Percentiles rank a stretch among this genome's conserved stretches.
phyloP scores from a whole-genome alignment of 2,888 invertebrate species.

The Megaustenia siamemsis region DNA sequence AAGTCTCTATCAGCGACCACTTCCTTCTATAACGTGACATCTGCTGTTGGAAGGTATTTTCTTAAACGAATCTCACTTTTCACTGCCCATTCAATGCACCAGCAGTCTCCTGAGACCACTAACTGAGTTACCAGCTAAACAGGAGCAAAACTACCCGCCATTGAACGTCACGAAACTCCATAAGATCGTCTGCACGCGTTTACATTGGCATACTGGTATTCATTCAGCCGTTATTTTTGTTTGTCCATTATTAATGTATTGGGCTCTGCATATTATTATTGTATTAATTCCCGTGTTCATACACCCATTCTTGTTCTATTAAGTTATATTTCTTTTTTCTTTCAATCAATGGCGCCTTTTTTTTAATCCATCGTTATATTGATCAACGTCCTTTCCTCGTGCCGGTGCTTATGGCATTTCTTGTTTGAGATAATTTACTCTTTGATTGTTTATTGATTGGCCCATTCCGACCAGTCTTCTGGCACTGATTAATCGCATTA shows the following conservation, averaged over 20 bases:
- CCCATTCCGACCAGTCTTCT: not conserved
- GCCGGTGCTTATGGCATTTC: not conserved
- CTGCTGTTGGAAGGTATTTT: no score
- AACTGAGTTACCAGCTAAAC: no score
- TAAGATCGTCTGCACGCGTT: no score
- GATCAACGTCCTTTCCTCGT: not conserved
- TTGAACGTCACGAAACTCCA: no score
- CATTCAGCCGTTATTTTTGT: not conserved
- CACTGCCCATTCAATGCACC: no score
- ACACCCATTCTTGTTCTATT: not conserved
- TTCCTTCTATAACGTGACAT: no score
- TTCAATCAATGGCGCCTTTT: not conserved
- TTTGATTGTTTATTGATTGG: not conserved
- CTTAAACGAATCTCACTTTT: no score
- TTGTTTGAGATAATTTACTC: not conserved
- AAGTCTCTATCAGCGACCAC: no score
- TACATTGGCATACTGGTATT: no score
- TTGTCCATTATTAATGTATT: not conserved
- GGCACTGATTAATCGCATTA: not conserved
- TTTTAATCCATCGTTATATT: conserved; percentile 17
- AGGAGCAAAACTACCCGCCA: no score
- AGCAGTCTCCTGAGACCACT: no score
- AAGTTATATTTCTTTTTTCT: not conserved
- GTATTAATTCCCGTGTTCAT: not conserved
- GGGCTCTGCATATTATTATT: not conserved